Percentiles rank a stretch among this genome's conserved stretches.
These are phyloP conservation scores for Euura saliciscinereae DNA, from an alignment of 1,140 invertebrate species.

Conservation along the genomic window DNA sequence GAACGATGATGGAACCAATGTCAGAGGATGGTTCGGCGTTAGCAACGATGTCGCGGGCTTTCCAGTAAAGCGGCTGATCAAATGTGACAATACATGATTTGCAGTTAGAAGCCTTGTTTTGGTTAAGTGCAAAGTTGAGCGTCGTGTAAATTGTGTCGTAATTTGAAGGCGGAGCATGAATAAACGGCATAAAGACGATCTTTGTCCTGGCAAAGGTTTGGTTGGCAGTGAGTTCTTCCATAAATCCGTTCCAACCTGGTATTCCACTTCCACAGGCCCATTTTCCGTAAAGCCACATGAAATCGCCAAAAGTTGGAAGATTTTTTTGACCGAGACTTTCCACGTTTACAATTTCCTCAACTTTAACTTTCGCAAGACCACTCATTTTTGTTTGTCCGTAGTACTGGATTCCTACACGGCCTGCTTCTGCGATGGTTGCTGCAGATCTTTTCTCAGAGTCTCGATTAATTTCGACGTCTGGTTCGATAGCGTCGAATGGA, in stretches of 20 bases:
- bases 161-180: conserved; percentile 24
- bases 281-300: conserved; percentile 43
- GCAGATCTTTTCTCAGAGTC: conserved; percentile 11
- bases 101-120: conserved; percentile 9
- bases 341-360: conserved; percentile 10
- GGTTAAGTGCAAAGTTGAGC: conserved; percentile 2
- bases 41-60: conserved; percentile 26
- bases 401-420: conserved; percentile 3
- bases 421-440: conserved; percentile 7
- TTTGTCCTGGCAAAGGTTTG: conserved; percentile 25
- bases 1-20: conserved; percentile 12
- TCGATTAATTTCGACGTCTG: background rate
- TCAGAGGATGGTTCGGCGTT: conserved; percentile 28
- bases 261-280: conserved; percentile 24
- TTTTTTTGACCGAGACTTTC: background rate
- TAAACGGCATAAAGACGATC: conserved; percentile 27
- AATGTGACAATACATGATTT: conserved; percentile 14
- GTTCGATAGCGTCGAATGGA: conserved; percentile 17
- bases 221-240: conserved; percentile 30
- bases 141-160: conserved; percentile 19
- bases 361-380: conserved; percentile 10
- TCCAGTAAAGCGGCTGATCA: conserved; percentile 15
- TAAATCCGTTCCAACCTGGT: conserved; percentile 39
- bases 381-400: conserved; percentile 12
- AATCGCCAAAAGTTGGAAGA: conserved; percentile 27